Evolutionary conservation across 2,113 vertebrate genomes (phyloP), one percentile per base, ranked within the genome.

Genomic region (Nanger granti): DNA sequence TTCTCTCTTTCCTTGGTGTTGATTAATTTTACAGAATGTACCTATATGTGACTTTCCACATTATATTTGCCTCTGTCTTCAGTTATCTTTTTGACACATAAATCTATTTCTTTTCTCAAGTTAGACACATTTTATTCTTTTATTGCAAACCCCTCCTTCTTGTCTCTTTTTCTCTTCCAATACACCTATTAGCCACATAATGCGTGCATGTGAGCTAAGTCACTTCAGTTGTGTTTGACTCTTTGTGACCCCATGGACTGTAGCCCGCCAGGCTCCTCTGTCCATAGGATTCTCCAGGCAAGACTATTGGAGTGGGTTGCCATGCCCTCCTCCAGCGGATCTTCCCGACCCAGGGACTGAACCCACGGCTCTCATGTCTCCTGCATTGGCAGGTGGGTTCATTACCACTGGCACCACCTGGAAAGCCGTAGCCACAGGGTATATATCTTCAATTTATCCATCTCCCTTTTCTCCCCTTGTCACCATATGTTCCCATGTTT

Each of bases 401-500:
- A 28, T 44, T 76, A 41, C 37, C 73, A 44, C 73, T 44, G 44
- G 73, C 11, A 76, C 73, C 73, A 76, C 37, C 22, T 76, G 73
- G 73, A 37, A 76, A 76, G 73, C 73, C 22, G 5, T 37, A 69
- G 41, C 26, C 47, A 8, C 2, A 0, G 55, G 69, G 49, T 76
- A 4, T 44, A 26, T 41, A 3, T 66, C 22, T 20, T 86, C 10
- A 24, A 7, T 79, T 41, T 91, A 83, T 28, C 24, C 8, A 7
- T 49, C 44, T 41, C 18, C 22, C 66, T 55, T 92, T 34, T 1
- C 47, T 29, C 41, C 7, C 18, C 80, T 47, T 20, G 9, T 18
- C 26, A 15, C 3, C 17, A 37, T 82, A 17, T 7, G 1, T 83
- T 31, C 47, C 17, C 41, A 0, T 60, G 59, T 52, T 0, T 12